Percentiles rank a stretch among this genome's conserved stretches.
Evolutionary conservation across 2,797 vertebrate genomes (phyloP).

Genomic region (Malurus splendens): DNA sequence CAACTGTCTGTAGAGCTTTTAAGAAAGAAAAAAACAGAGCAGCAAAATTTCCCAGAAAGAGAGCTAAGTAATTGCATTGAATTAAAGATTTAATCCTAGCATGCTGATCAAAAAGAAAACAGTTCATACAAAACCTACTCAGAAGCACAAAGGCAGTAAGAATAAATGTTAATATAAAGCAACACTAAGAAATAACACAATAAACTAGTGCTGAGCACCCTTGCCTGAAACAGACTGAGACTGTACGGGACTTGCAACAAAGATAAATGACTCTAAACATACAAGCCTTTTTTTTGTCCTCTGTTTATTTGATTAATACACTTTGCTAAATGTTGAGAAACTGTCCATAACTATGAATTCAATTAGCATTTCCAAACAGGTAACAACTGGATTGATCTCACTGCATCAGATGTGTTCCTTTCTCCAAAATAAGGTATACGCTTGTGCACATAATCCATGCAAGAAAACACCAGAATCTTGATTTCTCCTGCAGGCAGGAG

Average conservation of each 20-base stretch:
- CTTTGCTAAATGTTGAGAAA: background rate
- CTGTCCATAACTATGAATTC: background rate
- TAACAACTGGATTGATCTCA: background rate
- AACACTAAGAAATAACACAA: background rate
- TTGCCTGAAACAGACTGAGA: background rate
- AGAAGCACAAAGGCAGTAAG: background rate
- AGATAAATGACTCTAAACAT: background rate
- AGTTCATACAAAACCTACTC: background rate
- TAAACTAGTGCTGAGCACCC: background rate
- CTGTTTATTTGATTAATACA: background rate
- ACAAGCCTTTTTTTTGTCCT: background rate
- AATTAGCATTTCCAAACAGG: background rate
- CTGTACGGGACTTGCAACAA: background rate
- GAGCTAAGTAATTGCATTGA: background rate
- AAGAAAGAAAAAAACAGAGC: background rate
- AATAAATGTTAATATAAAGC: background rate
- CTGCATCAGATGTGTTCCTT: background rate
- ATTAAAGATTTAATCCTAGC: background rate
- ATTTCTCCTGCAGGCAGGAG: background rate
- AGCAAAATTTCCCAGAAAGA: background rate
- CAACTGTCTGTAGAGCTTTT: background rate
- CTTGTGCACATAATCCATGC: background rate
- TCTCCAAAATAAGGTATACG: background rate
- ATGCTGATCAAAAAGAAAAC: background rate
- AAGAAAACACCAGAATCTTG: background rate